Evolutionary conservation across 2,797 vertebrate species (phyloP).

Genomic region (Amblyraja radiata): DNA sequence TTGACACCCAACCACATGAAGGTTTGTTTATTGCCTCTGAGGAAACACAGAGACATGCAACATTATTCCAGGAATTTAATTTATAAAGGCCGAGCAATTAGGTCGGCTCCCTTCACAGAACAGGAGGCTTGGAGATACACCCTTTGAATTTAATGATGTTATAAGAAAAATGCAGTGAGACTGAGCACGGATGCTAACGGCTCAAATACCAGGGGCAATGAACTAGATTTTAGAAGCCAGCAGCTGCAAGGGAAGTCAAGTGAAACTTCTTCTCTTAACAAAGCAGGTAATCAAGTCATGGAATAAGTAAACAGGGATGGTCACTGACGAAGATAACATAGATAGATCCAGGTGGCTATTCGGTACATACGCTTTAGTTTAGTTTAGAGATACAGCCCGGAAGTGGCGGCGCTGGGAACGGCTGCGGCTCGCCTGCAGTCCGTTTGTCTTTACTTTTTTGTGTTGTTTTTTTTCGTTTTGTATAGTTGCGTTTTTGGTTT

Average conservation of each 20-base stretch:
- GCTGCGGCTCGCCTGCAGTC: too few relatives aligned
- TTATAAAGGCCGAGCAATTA: background rate
- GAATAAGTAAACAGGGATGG: background rate
- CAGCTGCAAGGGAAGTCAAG: background rate
- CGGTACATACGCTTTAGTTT: background rate
- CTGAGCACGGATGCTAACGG: background rate
- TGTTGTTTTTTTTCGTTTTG: too few relatives aligned
- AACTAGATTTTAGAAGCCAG: slow-evolving; percentile 9
- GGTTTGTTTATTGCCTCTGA: background rate
- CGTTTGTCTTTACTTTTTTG: too few relatives aligned
- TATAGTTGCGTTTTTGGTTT: too few relatives aligned
- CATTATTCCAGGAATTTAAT: background rate
- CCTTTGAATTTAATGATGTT: background rate
- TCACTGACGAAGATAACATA: background rate
- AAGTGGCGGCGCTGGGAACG: too few relatives aligned
- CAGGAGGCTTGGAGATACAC: background rate
- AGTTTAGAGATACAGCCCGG: too few relatives aligned
- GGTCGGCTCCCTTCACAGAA: background rate
- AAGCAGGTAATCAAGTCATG: background rate
- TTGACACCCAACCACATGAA: background rate
- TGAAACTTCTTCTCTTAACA: background rate
- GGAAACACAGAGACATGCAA: background rate
- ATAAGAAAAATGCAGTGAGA: background rate
- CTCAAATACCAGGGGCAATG: background rate
- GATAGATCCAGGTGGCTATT: background rate